Base-by-base conservation (phyloP, 2,113 vertebrate species). In the Forbesichthys agassizii region DNA sequence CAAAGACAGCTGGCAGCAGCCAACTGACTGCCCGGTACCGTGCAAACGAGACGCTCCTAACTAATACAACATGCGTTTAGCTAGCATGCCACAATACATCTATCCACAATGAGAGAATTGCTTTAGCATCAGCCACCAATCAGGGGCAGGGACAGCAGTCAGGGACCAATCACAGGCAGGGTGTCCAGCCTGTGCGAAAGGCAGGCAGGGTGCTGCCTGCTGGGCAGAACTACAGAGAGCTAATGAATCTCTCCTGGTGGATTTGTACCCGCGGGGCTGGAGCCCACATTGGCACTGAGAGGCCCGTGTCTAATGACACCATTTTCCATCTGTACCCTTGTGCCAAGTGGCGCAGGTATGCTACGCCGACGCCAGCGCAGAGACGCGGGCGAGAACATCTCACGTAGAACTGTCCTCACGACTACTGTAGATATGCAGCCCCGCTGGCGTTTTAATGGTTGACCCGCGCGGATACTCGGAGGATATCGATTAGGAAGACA, bases 201-300 rank as follows among this genome's bases (percentile, higher is more conserved):
- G 83, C 85, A 81, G 75, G 27, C 27, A 27, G 77, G 87, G 84
- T 27, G 27, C 27, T 27, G 81, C 69, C 82, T 78, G 76, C 73
- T 81, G 84, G 87, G 84, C 86, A 84, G 66, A 65, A 77, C 82
- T 80, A 85, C 85, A 85, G 72, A 85, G 69, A 83, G 79, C 86
- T 85, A 76, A 89, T 84, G 82, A 77, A 83, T 87, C 82, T 87
- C 86, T 78, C 79, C 74, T 74, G 82, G 83, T 88, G 77, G 86
- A 93, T 94, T 94, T 87, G 27, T 87, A 95, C 95, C 95, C 80
- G 92, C 95, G 84, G 95, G 96, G 91, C 95, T 94, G 82, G 89
- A 93, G 89, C 94, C 93, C 86, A 90, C 91, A 93, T 96, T 93
- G 94, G 94, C 93, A 97, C 93, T 83, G 94, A 84, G 84, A 96